These are phyloP conservation scores for Laodelphax striatellus DNA, from an alignment of 1,140 invertebrate species.

Conservation along the genomic window DNA sequence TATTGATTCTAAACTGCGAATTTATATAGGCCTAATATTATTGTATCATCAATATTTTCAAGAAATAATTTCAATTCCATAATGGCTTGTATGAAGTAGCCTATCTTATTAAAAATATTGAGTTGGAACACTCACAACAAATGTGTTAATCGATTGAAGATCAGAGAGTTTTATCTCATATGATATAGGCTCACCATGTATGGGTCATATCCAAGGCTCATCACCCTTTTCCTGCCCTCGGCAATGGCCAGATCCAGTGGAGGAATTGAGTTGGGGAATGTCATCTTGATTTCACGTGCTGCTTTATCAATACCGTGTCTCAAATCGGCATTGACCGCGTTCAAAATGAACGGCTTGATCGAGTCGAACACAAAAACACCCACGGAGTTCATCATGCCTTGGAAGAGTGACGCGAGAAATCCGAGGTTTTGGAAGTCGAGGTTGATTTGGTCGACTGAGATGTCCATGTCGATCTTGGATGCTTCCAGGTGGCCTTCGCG, in stretches of 20 bases:
- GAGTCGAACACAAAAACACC: constrained; percentile 69
- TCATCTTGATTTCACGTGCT: constrained; percentile 44
- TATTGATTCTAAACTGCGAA: too few relatives aligned
- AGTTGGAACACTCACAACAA: too few relatives aligned
- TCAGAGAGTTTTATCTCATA: neutral
- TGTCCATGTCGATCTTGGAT: constrained; percentile 64
- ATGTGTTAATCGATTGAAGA: too few relatives aligned
- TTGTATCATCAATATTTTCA: too few relatives aligned
- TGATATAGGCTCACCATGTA: constrained; percentile 36
- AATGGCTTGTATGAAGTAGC: too few relatives aligned
- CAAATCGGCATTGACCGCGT: constrained; percentile 56
- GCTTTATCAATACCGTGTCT: constrained; percentile 29
- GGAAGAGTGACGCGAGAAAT: constrained; percentile 58
- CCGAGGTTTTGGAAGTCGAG: constrained; percentile 72
- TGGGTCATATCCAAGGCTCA: constrained; percentile 58
- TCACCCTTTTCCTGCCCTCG: constrained; percentile 55
- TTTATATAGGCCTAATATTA: too few relatives aligned
- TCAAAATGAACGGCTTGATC: constrained; percentile 69
- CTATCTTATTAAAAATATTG: too few relatives aligned
- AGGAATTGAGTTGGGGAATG: constrained; percentile 73
- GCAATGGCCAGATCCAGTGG: constrained; percentile 70
- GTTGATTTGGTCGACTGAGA: constrained; percentile 60
- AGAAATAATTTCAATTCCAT: too few relatives aligned
- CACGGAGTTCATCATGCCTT: constrained; percentile 61
- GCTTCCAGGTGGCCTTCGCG: constrained; percentile 60